Conservation (phyloP, 2,797 vertebrate species). For the Phaenicophaeus curvirostris region DNA sequence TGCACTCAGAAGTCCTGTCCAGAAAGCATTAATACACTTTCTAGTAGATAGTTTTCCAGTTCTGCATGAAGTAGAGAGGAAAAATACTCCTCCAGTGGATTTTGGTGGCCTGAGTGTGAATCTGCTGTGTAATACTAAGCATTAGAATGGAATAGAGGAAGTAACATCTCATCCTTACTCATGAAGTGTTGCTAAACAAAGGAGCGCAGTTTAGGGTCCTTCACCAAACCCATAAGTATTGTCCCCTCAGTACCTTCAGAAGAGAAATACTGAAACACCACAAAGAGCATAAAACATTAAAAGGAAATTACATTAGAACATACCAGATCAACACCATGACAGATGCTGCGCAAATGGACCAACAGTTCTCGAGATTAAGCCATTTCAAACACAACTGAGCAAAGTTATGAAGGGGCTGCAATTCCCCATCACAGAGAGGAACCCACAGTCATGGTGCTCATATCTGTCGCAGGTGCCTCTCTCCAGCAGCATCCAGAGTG, state of each 20-base stretch:
- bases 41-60: neutral
- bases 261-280: neutral
- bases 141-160: neutral
- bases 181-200: neutral
- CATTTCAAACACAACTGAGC: neutral
- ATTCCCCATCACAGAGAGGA: neutral
- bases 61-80: neutral
- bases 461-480: neutral
- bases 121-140: neutral
- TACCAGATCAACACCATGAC: neutral
- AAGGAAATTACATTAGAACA: neutral
- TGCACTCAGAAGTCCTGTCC: neutral
- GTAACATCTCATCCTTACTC: neutral
- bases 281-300: neutral
- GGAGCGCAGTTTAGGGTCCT: neutral
- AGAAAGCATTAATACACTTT: neutral
- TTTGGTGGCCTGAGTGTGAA: neutral
- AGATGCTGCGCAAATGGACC: neutral
- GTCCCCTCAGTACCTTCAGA: neutral
- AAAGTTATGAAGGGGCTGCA: neutral
- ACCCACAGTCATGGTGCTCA: neutral
- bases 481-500: neutral
- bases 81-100: neutral
- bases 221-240: neutral
- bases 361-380: neutral